A percentile compares a stretch with the other conserved stretches of the same genome.
Evolutionary conservation across 2,888 invertebrate species (phyloP).

Genomic region (Hypomecis punctinalis): DNA sequence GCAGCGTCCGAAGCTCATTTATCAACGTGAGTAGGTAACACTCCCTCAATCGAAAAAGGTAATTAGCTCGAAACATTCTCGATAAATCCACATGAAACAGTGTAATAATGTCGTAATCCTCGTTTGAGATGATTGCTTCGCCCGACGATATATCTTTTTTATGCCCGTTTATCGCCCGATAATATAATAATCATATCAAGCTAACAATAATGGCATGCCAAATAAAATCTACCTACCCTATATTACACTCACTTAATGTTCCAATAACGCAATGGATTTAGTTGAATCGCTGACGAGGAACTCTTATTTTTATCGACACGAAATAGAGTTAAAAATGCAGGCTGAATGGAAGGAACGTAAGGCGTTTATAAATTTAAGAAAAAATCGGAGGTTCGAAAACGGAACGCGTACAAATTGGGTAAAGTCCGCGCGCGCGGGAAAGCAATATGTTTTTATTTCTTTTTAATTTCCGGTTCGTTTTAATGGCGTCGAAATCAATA

Average conservation of each 20-base stretch:
- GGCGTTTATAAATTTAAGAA: conserved; percentile 55
- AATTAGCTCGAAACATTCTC: conserved; percentile 61
- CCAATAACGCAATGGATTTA: conserved; percentile 54
- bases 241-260: conserved; percentile 60
- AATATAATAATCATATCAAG: conserved; percentile 83
- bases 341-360: conserved; percentile 32
- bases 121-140: conserved; percentile 74
- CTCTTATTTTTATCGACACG: conserved; percentile 28
- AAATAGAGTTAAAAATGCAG: conserved; percentile 47
- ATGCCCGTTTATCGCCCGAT: conserved; percentile 81
- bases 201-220: conserved; percentile 82
- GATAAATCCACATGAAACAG: conserved; percentile 77
- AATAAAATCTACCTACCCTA: conserved; percentile 82
- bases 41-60: conserved; percentile 53
- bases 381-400: conserved; percentile 72
- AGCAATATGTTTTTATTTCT: conserved; percentile 84
- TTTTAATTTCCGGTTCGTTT: conserved; percentile 84
- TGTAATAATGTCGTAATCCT: conserved; percentile 77
- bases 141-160: conserved; percentile 79
- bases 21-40: conserved; percentile 41
- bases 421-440: conserved; percentile 81
- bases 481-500: conserved; percentile 85
- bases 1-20: conserved; percentile 39
- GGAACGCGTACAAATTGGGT: conserved; percentile 81
- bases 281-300: conserved; percentile 27